Base-by-base conservation (phyloP, 1,140 invertebrate genomes). In the Zaprionus nigranus region DNA sequence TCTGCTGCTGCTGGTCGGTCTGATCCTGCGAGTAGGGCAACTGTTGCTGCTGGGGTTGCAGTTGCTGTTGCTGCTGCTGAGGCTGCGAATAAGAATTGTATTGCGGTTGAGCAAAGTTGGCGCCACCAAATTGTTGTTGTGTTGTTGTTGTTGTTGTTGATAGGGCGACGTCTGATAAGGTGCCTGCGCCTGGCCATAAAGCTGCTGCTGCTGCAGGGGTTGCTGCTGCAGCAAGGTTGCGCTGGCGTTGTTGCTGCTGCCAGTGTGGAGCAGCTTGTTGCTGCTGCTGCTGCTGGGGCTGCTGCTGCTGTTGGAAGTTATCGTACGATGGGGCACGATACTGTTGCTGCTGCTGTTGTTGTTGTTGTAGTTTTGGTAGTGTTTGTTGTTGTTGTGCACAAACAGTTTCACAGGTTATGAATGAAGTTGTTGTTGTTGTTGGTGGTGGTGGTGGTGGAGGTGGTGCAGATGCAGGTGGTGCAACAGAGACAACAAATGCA, bases 51-150 rank as follows among this genome's bases (percentile, higher is more conserved):
- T 75, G 75, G 24, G 24, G 24, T 26, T 26, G 24, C 24, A 26
- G 24, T 26, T 26, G 24, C 24, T 28, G 75, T 34, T 64, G 79
- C 43, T 73, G 79, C 26, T 75, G 80, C 30, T 86, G 88, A 34
- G 82, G 82, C 90, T 92, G 90, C 86, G 90, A 87, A 91, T 90
- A 90, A 91, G 90, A 91, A 92, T 91, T 91, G 75, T 91, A 84
- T 82, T 77, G 90, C 24, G 85, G 73, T 92, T 92, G 90, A 90
- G 88, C 83, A 88, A 61, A 78, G 80, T 71, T 75, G 57, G 81
- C 59, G 75, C 84, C 84, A 88, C 78, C 84, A 66, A 90, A 90
- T 81, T 84, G 84, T 54, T 88, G 78, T 61, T 75, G 81, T 46
- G 74, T 58, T 51, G 81, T 60, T 75, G 83, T 56, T 90, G 79